These are phyloP conservation scores for Pseudolaguvia tuberculata DNA, from an alignment of 2,113 vertebrate genomes.

Conservation along the genomic window DNA sequence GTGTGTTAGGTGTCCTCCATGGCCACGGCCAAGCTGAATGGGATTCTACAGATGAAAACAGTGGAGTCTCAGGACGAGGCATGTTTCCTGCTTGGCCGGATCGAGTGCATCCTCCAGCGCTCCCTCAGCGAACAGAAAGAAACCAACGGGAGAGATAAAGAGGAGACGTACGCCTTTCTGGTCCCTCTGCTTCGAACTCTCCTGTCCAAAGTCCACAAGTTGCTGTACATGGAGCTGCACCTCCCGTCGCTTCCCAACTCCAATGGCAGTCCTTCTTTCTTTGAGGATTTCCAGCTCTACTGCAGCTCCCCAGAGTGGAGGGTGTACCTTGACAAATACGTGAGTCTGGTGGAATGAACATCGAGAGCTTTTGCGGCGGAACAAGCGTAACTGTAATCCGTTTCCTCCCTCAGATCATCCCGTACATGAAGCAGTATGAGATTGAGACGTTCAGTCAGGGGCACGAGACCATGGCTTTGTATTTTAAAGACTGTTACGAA, in stretches of 20 bases:
- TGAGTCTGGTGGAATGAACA: conserved; percentile 59
- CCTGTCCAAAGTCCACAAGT: conserved; percentile 87
- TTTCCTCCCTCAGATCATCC: conserved; percentile 79
- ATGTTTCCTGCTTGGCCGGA: conserved; percentile 87
- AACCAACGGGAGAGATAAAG: conserved; percentile 43
- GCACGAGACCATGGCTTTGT: conserved; percentile 86
- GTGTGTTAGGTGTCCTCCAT: conserved; percentile 81
- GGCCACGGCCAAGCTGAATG: conserved; percentile 93
- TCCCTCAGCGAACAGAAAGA: conserved; percentile 80
- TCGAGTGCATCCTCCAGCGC: conserved; percentile 84
- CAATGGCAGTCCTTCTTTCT: conserved; percentile 90
- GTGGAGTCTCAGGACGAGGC: conserved; percentile 90
- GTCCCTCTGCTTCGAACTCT: conserved; percentile 90
- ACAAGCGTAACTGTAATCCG: neutral
- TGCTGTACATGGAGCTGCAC: conserved; percentile 95
- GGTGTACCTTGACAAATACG: conserved; percentile 95
- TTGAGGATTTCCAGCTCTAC: conserved; percentile 95
- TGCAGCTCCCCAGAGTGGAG: conserved; percentile 90
- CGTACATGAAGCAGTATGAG: conserved; percentile 97
- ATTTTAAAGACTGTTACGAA: conserved; percentile 93
- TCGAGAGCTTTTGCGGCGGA: neutral
- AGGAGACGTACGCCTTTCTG: conserved; percentile 87
- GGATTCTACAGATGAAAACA: conserved; percentile 90
- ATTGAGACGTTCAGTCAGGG: conserved; percentile 83
- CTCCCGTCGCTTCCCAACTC: conserved; percentile 89